Evolutionary conservation across 1,140 invertebrate species (phyloP).

Genomic region (Pseudoatta argentina): DNA sequence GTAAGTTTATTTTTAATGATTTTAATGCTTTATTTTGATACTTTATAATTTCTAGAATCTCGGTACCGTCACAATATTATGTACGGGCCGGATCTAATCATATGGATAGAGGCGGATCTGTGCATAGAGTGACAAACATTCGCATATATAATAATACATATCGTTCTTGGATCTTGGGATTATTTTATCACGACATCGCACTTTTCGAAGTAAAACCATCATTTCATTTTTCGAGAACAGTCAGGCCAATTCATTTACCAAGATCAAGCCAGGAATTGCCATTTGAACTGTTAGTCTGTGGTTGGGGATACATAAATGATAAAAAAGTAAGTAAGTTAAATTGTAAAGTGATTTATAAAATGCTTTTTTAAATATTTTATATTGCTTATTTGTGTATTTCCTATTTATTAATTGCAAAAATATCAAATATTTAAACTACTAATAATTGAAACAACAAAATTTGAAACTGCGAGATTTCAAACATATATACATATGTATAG

Average conservation of each 20-base stretch:
- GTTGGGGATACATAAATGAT: conserved; percentile 70
- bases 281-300: conserved; percentile 65
- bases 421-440: neutral
- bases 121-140: conserved; percentile 63
- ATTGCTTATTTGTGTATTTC: neutral
- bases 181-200: conserved; percentile 67
- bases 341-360: neutral
- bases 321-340: conserved; percentile 40
- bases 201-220: conserved; percentile 64
- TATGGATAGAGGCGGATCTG: conserved; percentile 41
- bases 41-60: conserved; percentile 29
- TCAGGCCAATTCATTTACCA: conserved; percentile 66
- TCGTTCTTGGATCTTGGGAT: neutral
- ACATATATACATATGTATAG: neutral
- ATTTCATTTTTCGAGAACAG: conserved; percentile 69
- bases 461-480: neutral
- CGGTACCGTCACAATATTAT: conserved; percentile 14
- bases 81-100: conserved; percentile 71
- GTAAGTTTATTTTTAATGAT: conserved; percentile 1
- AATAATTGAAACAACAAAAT: neutral
- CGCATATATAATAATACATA: conserved; percentile 48
- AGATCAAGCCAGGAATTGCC: conserved; percentile 19
- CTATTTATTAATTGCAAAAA: too few relatives aligned
- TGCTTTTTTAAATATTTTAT: neutral
- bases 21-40: conserved; percentile 3